Evolutionary conservation across 2,888 invertebrate genomes (phyloP), one percentile per base, ranked within the genome.

Genomic region (Drosophila ezoana): DNA sequence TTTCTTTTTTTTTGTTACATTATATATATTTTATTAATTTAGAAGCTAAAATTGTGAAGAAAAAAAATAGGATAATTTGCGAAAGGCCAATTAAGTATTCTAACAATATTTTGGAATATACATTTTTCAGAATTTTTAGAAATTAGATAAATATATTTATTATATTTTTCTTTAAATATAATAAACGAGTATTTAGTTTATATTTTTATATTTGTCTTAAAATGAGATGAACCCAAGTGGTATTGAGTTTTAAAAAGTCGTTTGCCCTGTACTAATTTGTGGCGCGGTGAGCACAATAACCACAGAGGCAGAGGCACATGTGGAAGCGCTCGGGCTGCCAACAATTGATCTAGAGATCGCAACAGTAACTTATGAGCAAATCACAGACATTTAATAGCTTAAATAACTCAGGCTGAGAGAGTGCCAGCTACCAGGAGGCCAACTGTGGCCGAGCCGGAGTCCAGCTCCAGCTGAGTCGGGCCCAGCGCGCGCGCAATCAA

Each of bases 331-430:
- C 54, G 65, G 68, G 41, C 43, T 60, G 83, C 51, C 72, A 81
- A 68, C 73, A 79, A 81, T 76, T 79, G 79, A 81, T 79, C 76
- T 62, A 67, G 60, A 57, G 75, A 71, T 79, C 63, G 68, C 60
- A 56, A 54, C 56, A 70, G 77, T 85, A 85, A 82, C 81, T 85
- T 82, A 85, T 85, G 83, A 40, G 68, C 80, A 78, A 82, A 85
- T 85, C 82, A 78, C 86, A 82, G 80, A 67, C 80, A 82, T 78
- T 82, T 82, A 85, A 85, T 82, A 73, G 82, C 82, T 80, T 68
- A 78, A 85, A 82, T 82, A 82, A 82, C 82, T 85, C 81, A 82
- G 60, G 63, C 67, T 51, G 64, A 70, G 65, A 45, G 38, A 52
- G 64, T 56, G 62, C 68, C 63, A 71, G 67, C 35, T 35, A 10